These are phyloP conservation scores for Neodiprion fabricii DNA, from an alignment of 1,140 invertebrate species.

Conservation along the genomic window DNA sequence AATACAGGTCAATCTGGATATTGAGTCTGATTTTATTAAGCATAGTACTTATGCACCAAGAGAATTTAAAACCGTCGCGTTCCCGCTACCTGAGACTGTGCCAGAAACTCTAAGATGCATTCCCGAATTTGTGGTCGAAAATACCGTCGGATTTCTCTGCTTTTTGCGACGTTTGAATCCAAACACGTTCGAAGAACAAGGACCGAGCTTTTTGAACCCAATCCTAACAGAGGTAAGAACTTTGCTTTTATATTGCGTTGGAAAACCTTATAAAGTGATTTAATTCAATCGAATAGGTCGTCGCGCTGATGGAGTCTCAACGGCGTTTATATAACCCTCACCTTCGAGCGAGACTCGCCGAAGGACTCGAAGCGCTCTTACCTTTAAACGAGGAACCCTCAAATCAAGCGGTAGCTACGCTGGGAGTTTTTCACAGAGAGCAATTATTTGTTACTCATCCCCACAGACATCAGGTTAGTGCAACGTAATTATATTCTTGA, in stretches of 20 bases:
- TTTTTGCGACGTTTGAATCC: constrained; percentile 73
- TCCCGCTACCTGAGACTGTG: constrained; percentile 70
- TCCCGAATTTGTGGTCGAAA: constrained; percentile 91
- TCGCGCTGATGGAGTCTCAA: constrained; percentile 75
- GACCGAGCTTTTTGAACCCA: constrained; percentile 68
- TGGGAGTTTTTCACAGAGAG: constrained; percentile 73
- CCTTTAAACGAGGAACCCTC: constrained; percentile 68
- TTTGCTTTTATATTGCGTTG: too few species aligned
- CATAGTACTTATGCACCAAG: constrained; percentile 63
- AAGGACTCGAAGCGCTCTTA: constrained; percentile 84
- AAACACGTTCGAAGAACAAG: constrained; percentile 68
- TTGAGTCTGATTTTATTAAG: constrained; percentile 44
- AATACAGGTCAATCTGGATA: constrained; percentile 74
- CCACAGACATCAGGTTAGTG: constrained; percentile 68
- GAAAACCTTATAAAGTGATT: constrained; percentile 33
- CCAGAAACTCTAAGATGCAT: constrained; percentile 76
- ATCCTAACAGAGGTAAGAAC: constrained; percentile 74
- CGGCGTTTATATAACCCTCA: constrained; percentile 90
- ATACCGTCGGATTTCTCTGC: constrained; percentile 80
- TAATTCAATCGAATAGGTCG: constrained; percentile 52
- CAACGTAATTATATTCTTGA: constrained; percentile 16
- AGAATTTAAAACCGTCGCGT: constrained; percentile 63
- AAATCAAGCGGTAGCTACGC: constrained; percentile 63
- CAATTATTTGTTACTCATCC: constrained; percentile 81
- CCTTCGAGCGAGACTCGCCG: constrained; percentile 86